These are phyloP conservation scores for Zelostemma sp. DNA, from an alignment of 1,140 invertebrate species.

Conservation along the genomic window DNA sequence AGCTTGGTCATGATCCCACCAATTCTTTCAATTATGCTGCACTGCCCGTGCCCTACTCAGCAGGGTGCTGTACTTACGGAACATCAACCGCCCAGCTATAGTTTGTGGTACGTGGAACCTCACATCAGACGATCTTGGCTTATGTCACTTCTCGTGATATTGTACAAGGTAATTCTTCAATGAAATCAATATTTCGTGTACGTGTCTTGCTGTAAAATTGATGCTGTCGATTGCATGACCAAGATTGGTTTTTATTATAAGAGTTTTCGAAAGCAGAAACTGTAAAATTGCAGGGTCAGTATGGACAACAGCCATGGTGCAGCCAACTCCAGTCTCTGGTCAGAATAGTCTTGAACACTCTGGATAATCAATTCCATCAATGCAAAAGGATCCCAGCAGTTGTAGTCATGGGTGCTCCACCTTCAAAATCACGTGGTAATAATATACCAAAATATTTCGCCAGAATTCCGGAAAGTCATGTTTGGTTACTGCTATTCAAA, in stretches of 20 bases:
- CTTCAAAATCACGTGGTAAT: constrained; percentile 80
- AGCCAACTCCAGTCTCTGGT: constrained; percentile 86
- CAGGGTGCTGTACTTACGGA: constrained; percentile 64
- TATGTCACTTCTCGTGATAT: constrained; percentile 90
- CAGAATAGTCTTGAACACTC: constrained; percentile 92
- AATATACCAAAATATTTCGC: constrained; percentile 11
- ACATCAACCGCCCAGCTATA: constrained; percentile 78
- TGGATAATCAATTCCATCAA: constrained; percentile 91
- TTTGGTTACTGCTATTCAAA: no score
- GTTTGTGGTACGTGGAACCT: constrained; percentile 88
- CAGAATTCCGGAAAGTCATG: not conserved
- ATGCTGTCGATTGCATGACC: no score
- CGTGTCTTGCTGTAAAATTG: no score
- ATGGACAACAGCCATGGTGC: constrained; percentile 84
- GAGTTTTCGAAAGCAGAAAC: no score
- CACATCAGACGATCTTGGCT: constrained; percentile 92
- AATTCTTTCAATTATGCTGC: constrained; percentile 88
- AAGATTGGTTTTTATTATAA: no score
- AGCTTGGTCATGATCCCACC: constrained; percentile 89
- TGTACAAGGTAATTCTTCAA: constrained; percentile 87
- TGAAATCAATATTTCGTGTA: no score
- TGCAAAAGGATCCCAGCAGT: constrained; percentile 85
- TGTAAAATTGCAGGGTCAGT: constrained; percentile 83
- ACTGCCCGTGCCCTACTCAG: constrained; percentile 82
- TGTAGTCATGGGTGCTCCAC: constrained; percentile 77